A percentile compares a stretch with the other conserved stretches of the same genome.
These are phyloP conservation scores for Oscheius sp. DNA, from an alignment of 1,140 invertebrate genomes.

Conservation along the genomic window DNA sequence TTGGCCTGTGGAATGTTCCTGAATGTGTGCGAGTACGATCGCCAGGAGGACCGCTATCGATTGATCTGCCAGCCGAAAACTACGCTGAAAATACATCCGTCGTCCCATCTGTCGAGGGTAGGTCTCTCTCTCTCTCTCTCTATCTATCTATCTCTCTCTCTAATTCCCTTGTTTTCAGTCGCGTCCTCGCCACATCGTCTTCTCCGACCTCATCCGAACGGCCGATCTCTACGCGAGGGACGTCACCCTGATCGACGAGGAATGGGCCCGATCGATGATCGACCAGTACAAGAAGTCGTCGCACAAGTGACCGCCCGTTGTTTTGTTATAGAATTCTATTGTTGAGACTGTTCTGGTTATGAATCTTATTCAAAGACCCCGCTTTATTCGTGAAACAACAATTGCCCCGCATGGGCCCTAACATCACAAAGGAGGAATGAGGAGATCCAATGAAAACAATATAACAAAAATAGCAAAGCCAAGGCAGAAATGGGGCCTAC, in stretches of 20 bases:
- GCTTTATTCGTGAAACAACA: too few relatives aligned
- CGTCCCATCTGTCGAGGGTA: constrained; percentile 64
- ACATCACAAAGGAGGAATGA: too few relatives aligned
- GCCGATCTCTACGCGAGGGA: constrained; percentile 33
- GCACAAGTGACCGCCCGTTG: not conserved
- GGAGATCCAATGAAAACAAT: too few relatives aligned
- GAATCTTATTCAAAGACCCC: too few relatives aligned
- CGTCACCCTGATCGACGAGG: constrained; percentile 21
- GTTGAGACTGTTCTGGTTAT: too few relatives aligned
- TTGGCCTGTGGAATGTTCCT: constrained; percentile 79
- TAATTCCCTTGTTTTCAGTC: constrained; percentile 22
- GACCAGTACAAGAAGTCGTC: constrained; percentile 18
- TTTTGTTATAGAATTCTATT: too few relatives aligned
- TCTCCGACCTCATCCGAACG: constrained; percentile 23
- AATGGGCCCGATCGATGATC: constrained; percentile 11
- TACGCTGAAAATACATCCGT: constrained; percentile 77
- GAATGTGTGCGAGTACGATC: constrained; percentile 69
- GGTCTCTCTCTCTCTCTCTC: not conserved
- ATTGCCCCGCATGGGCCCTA: too few relatives aligned
- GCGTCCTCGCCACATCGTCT: constrained; percentile 22
- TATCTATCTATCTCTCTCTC: not conserved
- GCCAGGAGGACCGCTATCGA: constrained; percentile 74
- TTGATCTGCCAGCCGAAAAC: constrained; percentile 70
- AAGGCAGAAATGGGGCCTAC: too few relatives aligned
- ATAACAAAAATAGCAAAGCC: too few relatives aligned